These are phyloP conservation scores for Lasioglossum lativentre DNA, from an alignment of 2,888 invertebrate species.

Conservation along the genomic window DNA sequence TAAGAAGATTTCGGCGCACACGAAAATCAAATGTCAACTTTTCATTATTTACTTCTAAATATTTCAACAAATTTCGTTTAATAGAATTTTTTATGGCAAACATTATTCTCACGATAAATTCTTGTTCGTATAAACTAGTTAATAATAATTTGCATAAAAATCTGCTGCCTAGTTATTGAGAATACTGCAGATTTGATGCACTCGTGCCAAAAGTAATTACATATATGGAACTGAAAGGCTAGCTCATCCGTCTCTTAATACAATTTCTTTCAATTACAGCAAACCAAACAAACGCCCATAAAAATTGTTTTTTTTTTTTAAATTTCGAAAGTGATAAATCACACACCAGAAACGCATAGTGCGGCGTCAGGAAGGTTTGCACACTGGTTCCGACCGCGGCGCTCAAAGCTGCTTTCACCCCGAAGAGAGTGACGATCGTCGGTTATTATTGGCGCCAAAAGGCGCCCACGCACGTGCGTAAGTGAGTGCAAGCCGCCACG, in stretches of 20 bases:
- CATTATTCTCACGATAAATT: neutral
- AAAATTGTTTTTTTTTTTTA: neutral
- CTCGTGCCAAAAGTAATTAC: too few species aligned
- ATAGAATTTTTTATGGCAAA: neutral
- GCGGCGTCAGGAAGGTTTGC: neutral
- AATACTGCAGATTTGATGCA: too few species aligned
- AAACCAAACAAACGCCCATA: too few species aligned
- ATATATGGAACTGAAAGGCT: too few species aligned
- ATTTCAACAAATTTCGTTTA: neutral
- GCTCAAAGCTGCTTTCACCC: slow-evolving; percentile 66
- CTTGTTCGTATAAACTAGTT: neutral
- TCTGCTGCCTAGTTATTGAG: too few species aligned
- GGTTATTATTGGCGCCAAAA: slow-evolving; percentile 72
- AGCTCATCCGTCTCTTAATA: too few species aligned
- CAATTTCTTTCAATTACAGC: too few species aligned
- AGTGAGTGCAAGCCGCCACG: slow-evolving; percentile 64
- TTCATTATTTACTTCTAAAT: neutral
- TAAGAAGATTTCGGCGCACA: neutral
- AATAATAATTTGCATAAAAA: too few species aligned
- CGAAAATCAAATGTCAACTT: neutral
- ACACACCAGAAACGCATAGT: neutral
- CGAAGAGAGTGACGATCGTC: slow-evolving; percentile 64
- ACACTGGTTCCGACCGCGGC: slow-evolving; percentile 2
- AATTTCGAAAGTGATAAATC: neutral
- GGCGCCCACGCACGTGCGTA: slow-evolving; percentile 67